Conservation (phyloP, 2,113 vertebrate species). For the Trochalopteron elliotii region DNA sequence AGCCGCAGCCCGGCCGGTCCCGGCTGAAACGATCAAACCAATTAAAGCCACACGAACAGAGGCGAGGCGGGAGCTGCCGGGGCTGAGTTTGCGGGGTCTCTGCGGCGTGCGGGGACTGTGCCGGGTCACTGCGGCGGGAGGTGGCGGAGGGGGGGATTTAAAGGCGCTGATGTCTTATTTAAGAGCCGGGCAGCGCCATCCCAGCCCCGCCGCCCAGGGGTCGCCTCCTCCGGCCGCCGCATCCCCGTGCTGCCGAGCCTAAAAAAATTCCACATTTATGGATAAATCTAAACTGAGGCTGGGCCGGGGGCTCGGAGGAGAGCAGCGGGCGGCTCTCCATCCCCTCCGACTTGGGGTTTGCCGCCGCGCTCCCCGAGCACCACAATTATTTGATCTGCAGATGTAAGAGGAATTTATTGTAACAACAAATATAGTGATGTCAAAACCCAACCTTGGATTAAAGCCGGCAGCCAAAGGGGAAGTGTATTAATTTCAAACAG, state of each 20-base stretch:
- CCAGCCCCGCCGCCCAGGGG: rapidly evolving
- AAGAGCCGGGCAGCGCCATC: not conserved
- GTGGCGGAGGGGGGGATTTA: not conserved
- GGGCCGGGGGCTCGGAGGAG: not conserved
- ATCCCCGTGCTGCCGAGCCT: not conserved
- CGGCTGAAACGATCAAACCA: conserved; percentile 42
- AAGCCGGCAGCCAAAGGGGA: conserved; percentile 81
- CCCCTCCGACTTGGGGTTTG: not conserved
- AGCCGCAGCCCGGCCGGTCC: not conserved
- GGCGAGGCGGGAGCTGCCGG: not conserved
- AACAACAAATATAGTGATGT: conserved; percentile 88
- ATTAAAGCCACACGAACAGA: not conserved
- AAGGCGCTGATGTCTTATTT: conserved; percentile 40
- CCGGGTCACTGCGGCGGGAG: not conserved
- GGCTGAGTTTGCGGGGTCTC: not conserved
- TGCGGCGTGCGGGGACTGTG: not conserved
- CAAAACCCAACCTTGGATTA: conserved; percentile 83
- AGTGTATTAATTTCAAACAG: conserved; percentile 85
- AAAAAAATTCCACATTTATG: rapidly evolving
- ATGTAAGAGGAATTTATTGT: conserved; percentile 85
- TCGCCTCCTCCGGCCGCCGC: not conserved
- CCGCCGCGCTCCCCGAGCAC: not conserved
- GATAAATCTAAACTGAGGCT: rapidly evolving
- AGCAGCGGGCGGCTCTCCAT: not conserved
- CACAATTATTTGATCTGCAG: conserved; percentile 79